These are phyloP conservation scores for Scrobipalpa atriplicella DNA, from an alignment of 2,888 invertebrate genomes.

Conservation along the genomic window DNA sequence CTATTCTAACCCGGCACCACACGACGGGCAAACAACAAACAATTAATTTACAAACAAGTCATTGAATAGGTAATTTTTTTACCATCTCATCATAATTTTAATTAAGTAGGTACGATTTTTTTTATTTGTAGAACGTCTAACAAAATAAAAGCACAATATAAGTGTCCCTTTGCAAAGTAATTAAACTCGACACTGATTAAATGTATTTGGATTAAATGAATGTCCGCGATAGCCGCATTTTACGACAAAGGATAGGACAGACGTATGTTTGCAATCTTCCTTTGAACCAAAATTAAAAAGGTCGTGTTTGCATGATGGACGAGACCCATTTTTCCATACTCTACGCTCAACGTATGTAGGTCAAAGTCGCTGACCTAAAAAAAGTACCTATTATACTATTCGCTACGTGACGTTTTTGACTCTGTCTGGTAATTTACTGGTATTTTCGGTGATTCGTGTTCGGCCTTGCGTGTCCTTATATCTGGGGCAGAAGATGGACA, in stretches of 20 bases:
- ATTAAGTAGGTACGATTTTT: no score
- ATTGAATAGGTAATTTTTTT: no score
- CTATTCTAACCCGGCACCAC: no score
- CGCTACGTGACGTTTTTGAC: conserved; percentile 7
- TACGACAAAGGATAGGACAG: conserved; percentile 3
- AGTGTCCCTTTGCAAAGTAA: not conserved
- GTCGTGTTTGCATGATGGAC: conserved; percentile 16
- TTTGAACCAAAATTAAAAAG: conserved; percentile 22
- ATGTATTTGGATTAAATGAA: not conserved
- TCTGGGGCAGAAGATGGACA: not conserved
- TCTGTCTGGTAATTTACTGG: not conserved
- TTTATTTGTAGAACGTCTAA: not conserved
- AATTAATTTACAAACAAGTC: no score
- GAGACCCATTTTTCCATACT: not conserved
- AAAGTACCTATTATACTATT: not conserved
- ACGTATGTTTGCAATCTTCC: not conserved
- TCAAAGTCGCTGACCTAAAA: conserved; percentile 2
- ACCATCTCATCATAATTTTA: no score
- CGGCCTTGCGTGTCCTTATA: conserved; percentile 9
- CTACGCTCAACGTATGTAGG: conserved; percentile 7
- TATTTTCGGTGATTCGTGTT: not conserved
- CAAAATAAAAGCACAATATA: not conserved
- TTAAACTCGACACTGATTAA: not conserved
- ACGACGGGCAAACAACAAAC: no score
- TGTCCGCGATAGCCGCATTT: not conserved